A percentile compares a stretch with the other conserved stretches of the same genome.
phyloP scores from a whole-genome alignment of 2,113 vertebrate genomes.

The Herpetotheres cachinnans region DNA sequence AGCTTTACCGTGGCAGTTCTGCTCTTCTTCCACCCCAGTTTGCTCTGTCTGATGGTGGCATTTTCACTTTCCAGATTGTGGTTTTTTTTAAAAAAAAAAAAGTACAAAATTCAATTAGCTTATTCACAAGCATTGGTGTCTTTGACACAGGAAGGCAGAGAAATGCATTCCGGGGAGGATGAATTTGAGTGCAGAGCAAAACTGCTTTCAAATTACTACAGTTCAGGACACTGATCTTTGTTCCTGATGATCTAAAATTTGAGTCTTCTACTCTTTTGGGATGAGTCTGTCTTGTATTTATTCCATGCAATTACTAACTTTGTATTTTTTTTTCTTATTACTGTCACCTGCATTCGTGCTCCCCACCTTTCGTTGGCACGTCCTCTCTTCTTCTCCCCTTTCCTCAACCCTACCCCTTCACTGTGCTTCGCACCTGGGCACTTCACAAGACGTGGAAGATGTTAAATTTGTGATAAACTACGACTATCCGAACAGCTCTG shows the following conservation, averaged over 20 bases:
- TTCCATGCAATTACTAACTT: constrained; percentile 72
- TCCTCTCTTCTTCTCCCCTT: constrained; percentile 76
- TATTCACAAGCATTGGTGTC: background rate
- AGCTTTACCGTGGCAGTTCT: constrained; percentile 51
- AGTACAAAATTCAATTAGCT: background rate
- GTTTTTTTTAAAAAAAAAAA: background rate
- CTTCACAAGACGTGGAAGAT: constrained; percentile 93
- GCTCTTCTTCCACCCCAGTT: constrained; percentile 43
- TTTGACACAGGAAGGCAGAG: background rate
- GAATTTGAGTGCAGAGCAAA: constrained; percentile 32
- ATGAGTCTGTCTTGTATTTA: constrained; percentile 77
- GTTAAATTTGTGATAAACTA: constrained; percentile 99
- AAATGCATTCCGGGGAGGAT: constrained; percentile 53
- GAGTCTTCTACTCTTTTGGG: constrained; percentile 79
- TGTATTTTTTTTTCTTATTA: constrained; percentile 76
- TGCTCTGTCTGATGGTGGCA: constrained; percentile 33
- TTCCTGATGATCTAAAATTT: constrained; percentile 2
- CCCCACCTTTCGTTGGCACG: constrained; percentile 80
- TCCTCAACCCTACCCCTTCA: constrained; percentile 69
- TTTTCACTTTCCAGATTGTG: background rate
- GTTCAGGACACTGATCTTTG: background rate
- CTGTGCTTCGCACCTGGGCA: constrained; percentile 62
- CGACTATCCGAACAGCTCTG: constrained; percentile 97
- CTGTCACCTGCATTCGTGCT: constrained; percentile 82
- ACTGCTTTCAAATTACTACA: background rate